phyloP scores from a whole-genome alignment of 2,113 vertebrate species.

The Hiodon alosoides region DNA sequence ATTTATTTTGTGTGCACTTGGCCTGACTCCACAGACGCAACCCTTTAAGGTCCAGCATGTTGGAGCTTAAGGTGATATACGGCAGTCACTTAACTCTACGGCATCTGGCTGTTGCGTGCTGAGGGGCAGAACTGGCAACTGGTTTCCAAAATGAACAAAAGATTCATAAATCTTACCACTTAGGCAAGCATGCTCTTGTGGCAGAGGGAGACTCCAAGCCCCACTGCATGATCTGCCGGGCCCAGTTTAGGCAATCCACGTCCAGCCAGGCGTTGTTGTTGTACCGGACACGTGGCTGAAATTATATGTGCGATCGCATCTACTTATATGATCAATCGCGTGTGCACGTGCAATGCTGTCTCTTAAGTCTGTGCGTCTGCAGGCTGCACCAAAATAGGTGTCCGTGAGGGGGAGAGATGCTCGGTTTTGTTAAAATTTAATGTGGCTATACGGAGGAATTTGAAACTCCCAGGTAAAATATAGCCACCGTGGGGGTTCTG shows the following conservation, averaged over 20 bases:
- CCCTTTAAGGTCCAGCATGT: not conserved
- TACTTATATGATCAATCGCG: too few relatives aligned
- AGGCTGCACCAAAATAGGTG: not conserved
- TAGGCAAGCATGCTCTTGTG: constrained; percentile 4
- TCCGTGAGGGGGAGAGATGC: not conserved
- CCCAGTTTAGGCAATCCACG: too few relatives aligned
- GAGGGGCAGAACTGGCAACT: not conserved
- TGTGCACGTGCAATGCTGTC: not conserved
- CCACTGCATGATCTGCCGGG: not conserved
- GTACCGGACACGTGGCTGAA: too few relatives aligned
- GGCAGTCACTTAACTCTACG: not conserved
- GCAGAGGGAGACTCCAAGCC: not conserved
- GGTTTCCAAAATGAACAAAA: not conserved
- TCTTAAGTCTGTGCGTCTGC: not conserved
- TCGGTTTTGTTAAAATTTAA: not conserved
- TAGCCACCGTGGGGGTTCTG: not conserved
- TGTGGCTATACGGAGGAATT: not conserved
- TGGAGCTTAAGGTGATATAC: not conserved
- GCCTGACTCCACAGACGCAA: not conserved
- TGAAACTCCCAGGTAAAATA: not conserved
- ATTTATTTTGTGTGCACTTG: not conserved
- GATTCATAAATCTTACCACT: constrained; percentile 20
- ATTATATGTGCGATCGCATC: too few relatives aligned
- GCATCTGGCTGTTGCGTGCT: constrained; percentile 4
- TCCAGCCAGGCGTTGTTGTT: too few relatives aligned